These are phyloP conservation scores for Leptosomus discolor DNA, from an alignment of 2,113 vertebrate genomes.

Conservation along the genomic window DNA sequence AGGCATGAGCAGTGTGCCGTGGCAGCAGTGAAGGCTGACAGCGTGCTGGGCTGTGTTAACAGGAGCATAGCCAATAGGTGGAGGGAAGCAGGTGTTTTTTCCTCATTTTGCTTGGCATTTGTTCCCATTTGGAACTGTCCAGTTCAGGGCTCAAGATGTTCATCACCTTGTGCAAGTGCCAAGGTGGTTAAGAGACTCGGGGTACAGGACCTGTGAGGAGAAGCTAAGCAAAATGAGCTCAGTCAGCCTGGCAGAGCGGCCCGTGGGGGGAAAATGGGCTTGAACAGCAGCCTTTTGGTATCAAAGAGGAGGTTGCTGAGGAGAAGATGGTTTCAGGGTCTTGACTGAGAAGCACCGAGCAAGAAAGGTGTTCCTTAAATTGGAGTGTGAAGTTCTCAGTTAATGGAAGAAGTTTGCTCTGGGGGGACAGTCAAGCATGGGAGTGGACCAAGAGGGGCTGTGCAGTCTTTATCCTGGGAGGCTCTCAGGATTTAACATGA, in stretches of 20 bases:
- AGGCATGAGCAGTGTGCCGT: fast-evolving
- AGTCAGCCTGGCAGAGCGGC: neutral
- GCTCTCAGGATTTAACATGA: fast-evolving
- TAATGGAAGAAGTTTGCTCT: neutral
- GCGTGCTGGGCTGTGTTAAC: neutral
- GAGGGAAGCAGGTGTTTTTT: neutral
- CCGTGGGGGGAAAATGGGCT: neutral
- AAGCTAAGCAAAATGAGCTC: neutral
- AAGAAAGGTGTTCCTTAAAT: neutral
- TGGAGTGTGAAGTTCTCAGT: neutral
- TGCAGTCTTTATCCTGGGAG: neutral
- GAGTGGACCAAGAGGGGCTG: neutral
- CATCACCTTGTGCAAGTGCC: neutral
- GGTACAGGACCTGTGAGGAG: neutral
- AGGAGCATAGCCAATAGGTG: fast-evolving
- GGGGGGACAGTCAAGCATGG: fast-evolving
- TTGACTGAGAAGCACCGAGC: neutral
- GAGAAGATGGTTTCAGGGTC: neutral
- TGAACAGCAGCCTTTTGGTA: neutral
- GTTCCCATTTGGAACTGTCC: neutral
- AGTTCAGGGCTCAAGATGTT: neutral
- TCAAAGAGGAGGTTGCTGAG: neutral
- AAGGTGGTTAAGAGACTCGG: fast-evolving
- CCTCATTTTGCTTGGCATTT: neutral
- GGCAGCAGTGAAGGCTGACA: fast-evolving